Evolutionary conservation across 2,888 invertebrate genomes (phyloP).

Genomic region (Glomeris marginata): DNA sequence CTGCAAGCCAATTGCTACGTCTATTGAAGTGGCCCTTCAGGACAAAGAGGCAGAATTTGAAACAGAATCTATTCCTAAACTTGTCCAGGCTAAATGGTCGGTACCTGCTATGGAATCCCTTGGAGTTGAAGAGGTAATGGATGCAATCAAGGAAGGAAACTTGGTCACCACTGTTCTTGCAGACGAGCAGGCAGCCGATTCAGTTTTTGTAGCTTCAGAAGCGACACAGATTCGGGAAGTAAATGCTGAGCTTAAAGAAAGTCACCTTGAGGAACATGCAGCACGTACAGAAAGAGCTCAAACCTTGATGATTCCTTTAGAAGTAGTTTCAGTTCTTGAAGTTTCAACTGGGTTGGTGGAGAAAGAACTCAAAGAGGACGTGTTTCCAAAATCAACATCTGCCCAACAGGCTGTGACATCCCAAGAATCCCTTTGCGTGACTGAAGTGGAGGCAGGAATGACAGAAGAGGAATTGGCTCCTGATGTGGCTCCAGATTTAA

Average conservation of each 20-base stretch:
- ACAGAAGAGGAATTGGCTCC: conserved; percentile 14
- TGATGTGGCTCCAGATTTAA: conserved; percentile 10
- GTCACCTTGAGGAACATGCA: conserved; percentile 7
- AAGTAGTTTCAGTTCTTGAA: conserved; percentile 15
- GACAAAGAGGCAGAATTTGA: conserved; percentile 14
- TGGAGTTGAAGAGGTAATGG: neutral
- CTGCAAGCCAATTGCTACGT: no score
- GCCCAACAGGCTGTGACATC: conserved; percentile 12
- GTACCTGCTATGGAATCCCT: neutral
- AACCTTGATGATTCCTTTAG: conserved; percentile 10
- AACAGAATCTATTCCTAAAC: neutral
- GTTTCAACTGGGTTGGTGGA: conserved; percentile 15
- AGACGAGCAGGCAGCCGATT: neutral
- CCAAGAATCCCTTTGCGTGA: conserved; percentile 13
- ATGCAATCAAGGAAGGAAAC: conserved; percentile 2
- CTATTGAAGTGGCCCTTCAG: conserved; percentile 12
- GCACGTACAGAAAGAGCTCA: conserved; percentile 10
- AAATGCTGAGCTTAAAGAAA: conserved; percentile 9
- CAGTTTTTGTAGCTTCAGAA: neutral
- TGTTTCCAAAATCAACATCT: neutral
- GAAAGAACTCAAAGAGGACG: conserved; percentile 9
- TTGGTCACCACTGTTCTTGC: neutral
- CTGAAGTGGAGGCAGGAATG: conserved; percentile 14
- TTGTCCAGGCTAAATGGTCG: neutral
- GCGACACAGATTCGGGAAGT: conserved; percentile 15